Base-by-base conservation (phyloP, 2,797 vertebrate genomes). In the Ceryle rudis region DNA sequence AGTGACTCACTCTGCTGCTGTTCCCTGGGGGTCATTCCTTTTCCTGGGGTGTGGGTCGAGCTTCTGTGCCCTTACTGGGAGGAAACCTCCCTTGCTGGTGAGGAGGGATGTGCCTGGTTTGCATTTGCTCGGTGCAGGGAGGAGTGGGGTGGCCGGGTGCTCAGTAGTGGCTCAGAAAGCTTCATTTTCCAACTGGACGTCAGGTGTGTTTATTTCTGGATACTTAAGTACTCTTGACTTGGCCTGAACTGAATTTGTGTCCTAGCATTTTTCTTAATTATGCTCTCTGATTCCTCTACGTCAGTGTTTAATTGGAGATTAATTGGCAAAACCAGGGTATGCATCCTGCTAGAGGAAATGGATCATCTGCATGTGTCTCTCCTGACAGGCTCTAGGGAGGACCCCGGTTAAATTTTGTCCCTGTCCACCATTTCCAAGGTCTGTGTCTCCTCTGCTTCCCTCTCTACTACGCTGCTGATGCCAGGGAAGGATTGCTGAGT, bases 221-320 rank as follows among this genome's bases (percentile, higher is more conserved):
- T 82, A 22, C 57, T 33, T 46, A 65, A 73, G 26, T 65, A n/a
- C 73, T 70, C 77, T 81, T 66, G 64, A 77, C 84, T 92, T 62
- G 62, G 78, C 60, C 51, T 60, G 65, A 89, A 91, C 90, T 70
- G 69, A 84, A 92, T 94, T 89, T 90, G 61, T 89, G 58, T 83
- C 83, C 46, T 39, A 67, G 65, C 71, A 78, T 87, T 97, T 96
- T 93, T 94, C 95, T 91, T 90, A 72, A 96, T 95, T 90, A 86
- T 65, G 52, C 41, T 67, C 39, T 92, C 81, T 7, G 28, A 69
- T 94, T 96, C 65, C 31, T 94, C 87, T 66, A 0, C 25, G 54
- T 70, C 42, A 64, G 49, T 57, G 41, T 72, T 95, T 95, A 90
- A 93, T 73, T 80, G 74, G 79, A 79, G 58, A 79, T 88, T 93